Base-by-base conservation (phyloP, 2,888 invertebrate species). In the Scaptomyza tumidula region DNA sequence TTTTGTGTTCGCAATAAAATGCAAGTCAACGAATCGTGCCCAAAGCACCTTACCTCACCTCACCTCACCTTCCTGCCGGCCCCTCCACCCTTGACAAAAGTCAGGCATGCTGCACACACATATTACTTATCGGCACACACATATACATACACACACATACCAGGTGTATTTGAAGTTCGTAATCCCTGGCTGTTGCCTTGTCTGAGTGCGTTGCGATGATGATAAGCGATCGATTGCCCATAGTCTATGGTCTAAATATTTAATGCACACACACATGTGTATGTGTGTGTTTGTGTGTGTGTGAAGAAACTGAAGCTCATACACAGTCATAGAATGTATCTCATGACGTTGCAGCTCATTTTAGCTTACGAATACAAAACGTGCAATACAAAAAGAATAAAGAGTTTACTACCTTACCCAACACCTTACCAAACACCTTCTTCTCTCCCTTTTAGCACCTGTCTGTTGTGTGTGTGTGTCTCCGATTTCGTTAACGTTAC, bases 151-250 rank as follows among this genome's bases (percentile, higher is more conserved):
- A 24, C 35, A 37, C n/a, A 16, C 7, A 29, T 58, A 39, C 53
- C 39, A 31, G 67, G 58, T 61, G 58, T 61, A 71, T 75, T 60
- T 67, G 63, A 67, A 75, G 75, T 61, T 63, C 39, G 44, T 75
- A 75, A 75, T 75, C 76, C 75, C 75, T 63, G 43, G 5, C 14
- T 39, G 55, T 33, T 58, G 70, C 53, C 62, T 44, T n/a, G 49
- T 71, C 61, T 63, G 54, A 75, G 71, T 75, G 75, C 49, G 62
- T 52, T 60, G 24, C 58, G 75, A 84, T 80, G 39, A 16, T 41
- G 41, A 41, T 16, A 84, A 81, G 81, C 81, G 73, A 84, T 81
- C 73, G 81, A 78, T 75, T 75, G 75, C 46, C 52, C 24, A 31
- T n/a, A 45, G 41, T 9, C 14, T 14, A 19, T 29, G 29, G 29